Base-by-base conservation (phyloP, 2,888 invertebrate genomes). In the Drosophila anceps region DNA sequence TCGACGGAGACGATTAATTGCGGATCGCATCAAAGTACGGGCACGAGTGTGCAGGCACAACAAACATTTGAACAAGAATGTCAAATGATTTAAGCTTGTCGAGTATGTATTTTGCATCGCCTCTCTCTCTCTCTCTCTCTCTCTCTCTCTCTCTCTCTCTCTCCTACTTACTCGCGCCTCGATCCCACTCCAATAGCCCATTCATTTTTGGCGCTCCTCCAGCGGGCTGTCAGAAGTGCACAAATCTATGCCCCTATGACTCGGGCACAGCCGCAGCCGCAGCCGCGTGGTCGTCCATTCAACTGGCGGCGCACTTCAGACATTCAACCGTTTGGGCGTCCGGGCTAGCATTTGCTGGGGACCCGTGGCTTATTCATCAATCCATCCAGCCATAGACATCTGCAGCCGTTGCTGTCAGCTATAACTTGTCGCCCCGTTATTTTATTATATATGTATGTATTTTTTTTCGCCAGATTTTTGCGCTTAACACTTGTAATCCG, bases 201-300 rank as follows among this genome's bases (percentile, higher is more conserved):
- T 20, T 53, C 71, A 78, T 86, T 84, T 81, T 84, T 84, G 84
- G 84, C 84, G 61, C 79, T 84, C 76, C 89, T 84, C 89, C 84
- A 84, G 84, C 68, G 58, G 46, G 54, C 84, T 84, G 84, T 84
- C 84, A 84, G 53, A 82, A 74, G 60, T 81, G 84, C 89, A 88
- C 64, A 84, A 86, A 74, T 78, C 89, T 84, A 69, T 86, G 73
- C 69, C 77, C 74, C 64, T 72, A 18, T 31, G 69, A 53, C 61
- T 20, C 50, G 44, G 43, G 20, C 60, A 63, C 64, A 13, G 50
- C 24, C 46, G 43, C 51, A 7, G 24, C 7, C 27, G 7, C 59
- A 57, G 50, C 63, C 51, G 51, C 57, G 44, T 50, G 12, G 18
- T 29, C 39, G 64, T 54, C 54, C 65, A 63, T 58, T 68, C 67